phyloP scores from a whole-genome alignment of 2,113 vertebrate genomes.

The Rhadina sibilatrix region DNA sequence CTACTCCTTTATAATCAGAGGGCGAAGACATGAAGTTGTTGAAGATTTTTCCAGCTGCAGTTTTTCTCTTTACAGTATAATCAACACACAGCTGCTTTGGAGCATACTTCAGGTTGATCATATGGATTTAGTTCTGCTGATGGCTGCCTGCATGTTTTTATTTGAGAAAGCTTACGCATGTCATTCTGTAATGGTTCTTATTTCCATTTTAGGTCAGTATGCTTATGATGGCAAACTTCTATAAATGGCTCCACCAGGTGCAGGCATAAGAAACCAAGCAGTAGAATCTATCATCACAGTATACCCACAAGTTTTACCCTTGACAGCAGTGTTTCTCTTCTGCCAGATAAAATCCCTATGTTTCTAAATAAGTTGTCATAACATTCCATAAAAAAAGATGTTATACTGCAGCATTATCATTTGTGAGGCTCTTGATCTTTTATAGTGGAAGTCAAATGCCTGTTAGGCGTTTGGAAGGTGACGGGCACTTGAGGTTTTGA shows the following conservation, averaged over 20 bases:
- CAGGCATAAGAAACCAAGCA: neutral
- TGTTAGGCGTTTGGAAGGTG: neutral
- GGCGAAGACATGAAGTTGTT: neutral
- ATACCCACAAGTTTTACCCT: neutral
- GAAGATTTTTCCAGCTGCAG: conserved; percentile 43
- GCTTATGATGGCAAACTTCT: conserved; percentile 2
- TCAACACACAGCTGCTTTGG: conserved; percentile 42
- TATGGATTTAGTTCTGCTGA: conserved; percentile 27
- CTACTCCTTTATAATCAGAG: neutral
- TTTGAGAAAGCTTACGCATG: neutral
- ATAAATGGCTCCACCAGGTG: conserved; percentile 6
- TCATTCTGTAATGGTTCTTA: neutral
- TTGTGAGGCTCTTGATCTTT: neutral
- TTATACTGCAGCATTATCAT: neutral
- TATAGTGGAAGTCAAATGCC: neutral
- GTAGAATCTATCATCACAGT: neutral
- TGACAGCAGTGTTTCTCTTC: neutral
- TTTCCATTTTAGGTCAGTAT: conserved; percentile 46
- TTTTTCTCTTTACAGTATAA: neutral
- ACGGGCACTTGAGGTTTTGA: neutral
- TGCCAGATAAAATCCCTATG: neutral
- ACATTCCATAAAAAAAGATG: neutral
- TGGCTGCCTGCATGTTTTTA: neutral
- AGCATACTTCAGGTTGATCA: conserved; percentile 30
- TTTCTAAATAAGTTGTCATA: neutral